Base-by-base conservation (phyloP, 2,113 vertebrate genomes). In the Rhea americana region DNA sequence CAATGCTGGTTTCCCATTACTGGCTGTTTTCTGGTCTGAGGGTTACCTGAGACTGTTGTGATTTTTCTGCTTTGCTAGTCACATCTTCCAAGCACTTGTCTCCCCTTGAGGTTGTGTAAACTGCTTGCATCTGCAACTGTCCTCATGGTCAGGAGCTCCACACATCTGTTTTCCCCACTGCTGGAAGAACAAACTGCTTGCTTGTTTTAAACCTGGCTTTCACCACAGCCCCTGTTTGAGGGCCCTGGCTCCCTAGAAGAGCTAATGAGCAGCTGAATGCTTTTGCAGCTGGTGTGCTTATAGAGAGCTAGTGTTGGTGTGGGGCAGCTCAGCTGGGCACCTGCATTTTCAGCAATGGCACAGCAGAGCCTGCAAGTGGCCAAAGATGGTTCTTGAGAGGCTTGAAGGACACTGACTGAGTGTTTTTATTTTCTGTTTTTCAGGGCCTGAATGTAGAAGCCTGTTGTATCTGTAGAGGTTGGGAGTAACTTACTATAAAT, bases 101-200 rank as follows among this genome's bases (percentile, higher is more conserved):
- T 90, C 20, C 26, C 37, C 68, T 92, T 59, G 47, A 89, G 56
- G 58, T 51, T 55, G 30, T 58, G 30, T 90, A 84, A 89, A 86
- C 70, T 1, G 2, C 35, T 87, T 76, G 7, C n/a, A 47, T 53
- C 47, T 32, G 26, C 6, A 18, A 5, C 73, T 0, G 0, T 45
- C 55, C 14, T 9, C 0, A 0, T 10, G 45, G 37, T 24, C n/a
- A 71, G 41, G 9, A 45, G 53, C 70, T 63, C 26, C 37, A 53
- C 73, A 35, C 66, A n/a, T 9, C 18, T 86, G 16, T 61, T 59
- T 58, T 26, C 13, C 45, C 37, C n/a, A 7, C 20, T 39, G 25
- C 16, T 11, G 4, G 58, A 73, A 80, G 13, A 87, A 24, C 10
- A 32, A 43, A 28, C 21, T 12, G 2, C 37, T 50, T 10, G 8